These are phyloP conservation scores for Cotesia congregata DNA, from an alignment of 2,888 invertebrate species.

Conservation along the genomic window DNA sequence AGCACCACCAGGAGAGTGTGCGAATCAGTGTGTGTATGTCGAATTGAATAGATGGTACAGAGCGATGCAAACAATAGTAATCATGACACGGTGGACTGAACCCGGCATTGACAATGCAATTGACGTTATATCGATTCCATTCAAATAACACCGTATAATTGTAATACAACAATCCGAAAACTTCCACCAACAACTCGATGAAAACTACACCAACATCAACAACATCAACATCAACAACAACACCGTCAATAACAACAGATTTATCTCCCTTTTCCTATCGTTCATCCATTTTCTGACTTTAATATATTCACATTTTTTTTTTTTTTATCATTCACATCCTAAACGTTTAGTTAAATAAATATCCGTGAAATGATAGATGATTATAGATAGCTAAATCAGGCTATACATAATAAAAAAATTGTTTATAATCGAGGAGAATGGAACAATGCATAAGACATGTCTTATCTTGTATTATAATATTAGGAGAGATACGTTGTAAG, in stretches of 20 bases:
- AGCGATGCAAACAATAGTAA: constrained; percentile 66
- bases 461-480: constrained; percentile 1
- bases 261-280: constrained; percentile 20
- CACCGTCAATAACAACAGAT: constrained; percentile 34
- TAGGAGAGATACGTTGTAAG: not conserved
- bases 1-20: no score
- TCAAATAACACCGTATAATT: constrained; percentile 23
- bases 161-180: constrained; percentile 15
- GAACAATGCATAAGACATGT: not conserved
- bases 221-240: not conserved
- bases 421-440: not conserved
- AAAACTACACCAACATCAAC: not conserved
- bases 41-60: constrained; percentile 60
- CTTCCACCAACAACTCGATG: not conserved
- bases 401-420: no score
- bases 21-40: constrained; percentile 57
- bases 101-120: constrained; percentile 69
- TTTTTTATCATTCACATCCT: not conserved
- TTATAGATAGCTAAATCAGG: no score
- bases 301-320: not conserved
- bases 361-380: no score
- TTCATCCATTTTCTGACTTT: constrained; percentile 6
- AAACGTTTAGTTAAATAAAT: constrained; percentile 12
- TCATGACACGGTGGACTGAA: constrained; percentile 68
- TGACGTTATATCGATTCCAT: constrained; percentile 63